Base-by-base conservation (phyloP, 2,888 invertebrate genomes). In the Selenia dentaria region DNA sequence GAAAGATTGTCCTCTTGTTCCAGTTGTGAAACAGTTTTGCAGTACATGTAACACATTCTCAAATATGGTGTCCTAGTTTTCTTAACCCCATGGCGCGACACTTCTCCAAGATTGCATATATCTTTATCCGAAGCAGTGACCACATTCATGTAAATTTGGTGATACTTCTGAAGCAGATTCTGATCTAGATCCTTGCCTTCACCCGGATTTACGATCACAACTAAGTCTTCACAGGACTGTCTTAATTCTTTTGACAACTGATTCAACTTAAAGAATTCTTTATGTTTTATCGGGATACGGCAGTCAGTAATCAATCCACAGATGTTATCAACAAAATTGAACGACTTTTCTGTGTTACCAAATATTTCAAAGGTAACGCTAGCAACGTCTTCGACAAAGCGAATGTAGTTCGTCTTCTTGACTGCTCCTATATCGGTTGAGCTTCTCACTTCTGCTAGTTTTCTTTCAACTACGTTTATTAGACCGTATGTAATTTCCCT, bases 11-110 rank as follows among this genome's bases (percentile, higher is more conserved):
- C 82, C 44, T 88, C 82, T 42, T 82, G 80, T 54, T 84, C 82
- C 12, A 93, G 67, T 59, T 91, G 91, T 0, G 91, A 88, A 22
- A 93, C 92, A 0, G 92, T 91, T 72, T 92, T 92, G 37, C 92
- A 82, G 59, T 93, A 93, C 70, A 91, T 92, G 59, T 92, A 92
- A 51, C 93, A 84, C 77, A 91, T 91, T 59, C 86, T 79, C 33
- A 93, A 69, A 62, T 92, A 93, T 41, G 86, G 89, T 43, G 69
- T 82, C 62, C 83, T 79, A 9, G 81, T 61, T 52, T 89, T 90
- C 43, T 77, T 90, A 8, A 64, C 79, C 0, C 78, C 78, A 16
- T 82, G 77, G 2, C 81, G 74, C 18, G 73, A 74, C 6, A 89
- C 81, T 55, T 90, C 90, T 1, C 74, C 71, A 1, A 89, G 71